Base-by-base conservation (phyloP, 2,113 vertebrate genomes). In the Oncorhynchus clarkii region DNA sequence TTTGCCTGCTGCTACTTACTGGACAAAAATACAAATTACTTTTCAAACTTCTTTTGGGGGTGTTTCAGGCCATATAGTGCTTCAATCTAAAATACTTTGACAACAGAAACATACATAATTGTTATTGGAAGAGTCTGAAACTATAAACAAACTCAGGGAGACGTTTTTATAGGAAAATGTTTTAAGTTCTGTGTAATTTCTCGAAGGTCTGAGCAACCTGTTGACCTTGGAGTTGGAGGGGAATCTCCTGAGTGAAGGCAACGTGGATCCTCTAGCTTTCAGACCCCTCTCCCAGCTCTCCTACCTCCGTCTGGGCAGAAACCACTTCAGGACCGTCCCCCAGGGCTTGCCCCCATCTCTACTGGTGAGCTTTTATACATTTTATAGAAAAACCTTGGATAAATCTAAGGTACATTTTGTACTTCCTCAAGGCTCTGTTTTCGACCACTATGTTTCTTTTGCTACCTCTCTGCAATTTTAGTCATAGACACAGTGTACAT, bases 161-260 rank as follows among this genome's bases (percentile, higher is more conserved):
- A 51, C 49, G 2, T 3, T 16, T 22, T 64, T 9, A n/a, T n/a
- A 1, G 3, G 5, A 45, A 49, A 14, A 39, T 65, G 22, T 34
- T 14, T 8, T 2, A 20, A 24, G 18, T 13, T 27, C 27, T 2
- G 57, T 87, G 76, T 39, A 39, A 20, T 57, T 57, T 76, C 82
- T 75, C 76, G 29, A 75, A 99, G 98, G 64, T 87, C 91, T 98
- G 81, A 91, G 86, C 84, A 93, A 88, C n/a, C 82, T 99, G 78
- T 86, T 97, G 77, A 96, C 94, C 59, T 88, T 99, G 92, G 97
- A 99, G 92, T 20, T 99, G 86, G 97, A 99, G 88, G 96, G 92
- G 77, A 99, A 99, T 79, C 85, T 93, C 83, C 94, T 99, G 26
- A 99, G 94, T 77, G 97, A 99, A 88, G 90, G 88, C 0, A 96